Evolutionary conservation across 2,888 invertebrate species (phyloP).

Genomic region (Synanthedon tipuliformis): DNA sequence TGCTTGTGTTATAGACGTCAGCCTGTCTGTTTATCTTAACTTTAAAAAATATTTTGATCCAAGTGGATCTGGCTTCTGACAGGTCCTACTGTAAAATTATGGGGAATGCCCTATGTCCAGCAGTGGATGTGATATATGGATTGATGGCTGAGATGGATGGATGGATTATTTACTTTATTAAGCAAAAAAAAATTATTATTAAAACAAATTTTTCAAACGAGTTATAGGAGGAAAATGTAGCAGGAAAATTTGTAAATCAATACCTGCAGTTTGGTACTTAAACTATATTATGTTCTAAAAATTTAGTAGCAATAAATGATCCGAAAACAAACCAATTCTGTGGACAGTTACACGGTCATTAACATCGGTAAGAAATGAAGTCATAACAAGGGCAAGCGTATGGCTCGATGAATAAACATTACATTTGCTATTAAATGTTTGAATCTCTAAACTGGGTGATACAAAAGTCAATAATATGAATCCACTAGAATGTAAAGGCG

Average conservation of each 20-base stretch:
- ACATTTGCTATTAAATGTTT: constrained; percentile 19
- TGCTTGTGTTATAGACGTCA: too few relatives aligned
- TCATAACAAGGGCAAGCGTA: constrained; percentile 24
- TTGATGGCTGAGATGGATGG: too few relatives aligned
- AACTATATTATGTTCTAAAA: constrained; percentile 3
- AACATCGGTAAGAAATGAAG: constrained; percentile 23
- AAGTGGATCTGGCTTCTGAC: too few relatives aligned
- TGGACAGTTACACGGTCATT: constrained; percentile 12
- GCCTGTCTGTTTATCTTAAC: too few relatives aligned
- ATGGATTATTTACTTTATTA: not conserved
- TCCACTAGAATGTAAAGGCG: too few relatives aligned
- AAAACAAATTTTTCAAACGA: not conserved
- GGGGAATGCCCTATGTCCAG: too few relatives aligned
- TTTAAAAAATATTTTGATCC: too few relatives aligned
- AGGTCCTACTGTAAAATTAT: too few relatives aligned
- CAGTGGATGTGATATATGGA: too few relatives aligned
- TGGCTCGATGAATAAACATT: constrained; percentile 36
- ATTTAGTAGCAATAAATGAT: constrained; percentile 15
- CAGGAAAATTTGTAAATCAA: not conserved
- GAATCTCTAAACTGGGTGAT: constrained; percentile 12
- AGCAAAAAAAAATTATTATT: not conserved
- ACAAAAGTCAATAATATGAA: not conserved
- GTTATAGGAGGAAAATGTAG: not conserved
- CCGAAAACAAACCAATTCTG: constrained; percentile 16
- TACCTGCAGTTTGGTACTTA: not conserved